Evolutionary conservation across 2,888 invertebrate genomes (phyloP), one percentile per base, ranked within the genome.

Genomic region (Mantis religiosa): DNA sequence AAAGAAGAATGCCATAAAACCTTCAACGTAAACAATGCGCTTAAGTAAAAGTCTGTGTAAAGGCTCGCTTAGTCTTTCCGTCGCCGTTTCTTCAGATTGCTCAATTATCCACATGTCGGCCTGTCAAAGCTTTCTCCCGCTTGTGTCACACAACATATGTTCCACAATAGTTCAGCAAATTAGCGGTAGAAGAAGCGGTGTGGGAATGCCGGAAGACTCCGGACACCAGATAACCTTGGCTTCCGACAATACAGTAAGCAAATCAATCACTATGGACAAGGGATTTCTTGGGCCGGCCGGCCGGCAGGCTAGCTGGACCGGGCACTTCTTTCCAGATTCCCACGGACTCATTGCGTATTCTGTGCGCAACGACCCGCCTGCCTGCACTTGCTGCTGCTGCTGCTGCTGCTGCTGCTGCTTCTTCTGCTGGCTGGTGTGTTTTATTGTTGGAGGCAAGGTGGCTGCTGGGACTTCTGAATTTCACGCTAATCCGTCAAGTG

Each of bases 301-400:
- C 1, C 54, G 54, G 54, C 54, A 25, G 20, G 15, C 54, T 15
- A 25, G 54, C 54, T 71, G 54, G 54, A 41, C 41, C 41, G 41
- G 25, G 54, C 25, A 71, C 54, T 71, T 25, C 25, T 71, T 25
- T 71, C 54, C 54, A 71, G 47, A n/a, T 85, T 85, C 34, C 30
- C 87, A 34, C 87, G 82, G 27, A 12, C 82, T 87, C 82, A 82
- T 87, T 87, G 87, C 28, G 12, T 82, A 82, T 82, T 87, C 87
- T n/a, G 82, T 27, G 9, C 87, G n/a, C 87, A 20, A 71, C 54
- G 54, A 71, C 54, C 54, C 54, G 54, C 54, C 54, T 71, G 54
- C 54, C 54, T 71, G 54, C 54, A 71, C 54, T 71, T 71, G 54
- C 54, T 71, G 54, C 54, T 71, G 54, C 54, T 71, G 15, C 54